Conservation (phyloP, 1,140 invertebrate species). For the Rhyzopertha dominica region DNA sequence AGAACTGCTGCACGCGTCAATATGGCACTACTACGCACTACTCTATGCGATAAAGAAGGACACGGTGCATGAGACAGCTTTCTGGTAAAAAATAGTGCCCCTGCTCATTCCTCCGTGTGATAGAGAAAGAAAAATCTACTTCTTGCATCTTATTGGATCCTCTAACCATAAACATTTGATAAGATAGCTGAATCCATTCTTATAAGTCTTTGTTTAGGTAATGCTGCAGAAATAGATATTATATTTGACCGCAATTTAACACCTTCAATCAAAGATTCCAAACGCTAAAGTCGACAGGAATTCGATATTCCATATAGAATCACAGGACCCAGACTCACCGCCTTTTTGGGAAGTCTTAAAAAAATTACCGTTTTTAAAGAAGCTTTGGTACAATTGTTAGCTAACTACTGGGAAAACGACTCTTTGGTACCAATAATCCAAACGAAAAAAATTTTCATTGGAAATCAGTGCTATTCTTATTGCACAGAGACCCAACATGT, state of each 20-base stretch:
- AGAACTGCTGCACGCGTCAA: too few relatives aligned
- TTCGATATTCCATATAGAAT: slow-evolving; percentile 36
- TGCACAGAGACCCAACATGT: slow-evolving; percentile 8
- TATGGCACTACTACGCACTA: too few relatives aligned
- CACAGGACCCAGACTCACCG: slow-evolving; percentile 31
- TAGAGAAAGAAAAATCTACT: too few relatives aligned
- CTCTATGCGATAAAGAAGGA: too few relatives aligned
- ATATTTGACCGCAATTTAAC: slow-evolving; percentile 40
- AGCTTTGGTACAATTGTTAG: slow-evolving; percentile 34
- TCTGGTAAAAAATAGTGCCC: too few relatives aligned
- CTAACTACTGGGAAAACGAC: slow-evolving; percentile 37
- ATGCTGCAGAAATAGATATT: slow-evolving; percentile 28
- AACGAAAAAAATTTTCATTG: slow-evolving; percentile 35
- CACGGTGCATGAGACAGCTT: too few relatives aligned
- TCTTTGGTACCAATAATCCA: slow-evolving; percentile 32
- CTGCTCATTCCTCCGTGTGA: too few relatives aligned
- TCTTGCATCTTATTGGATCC: too few relatives aligned
- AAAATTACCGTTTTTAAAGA: slow-evolving; percentile 41
- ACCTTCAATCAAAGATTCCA: slow-evolving; percentile 40
- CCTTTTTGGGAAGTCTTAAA: slow-evolving; percentile 36
- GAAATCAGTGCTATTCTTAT: slow-evolving; percentile 20
- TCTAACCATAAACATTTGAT: too few relatives aligned
- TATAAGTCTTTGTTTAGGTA: too few relatives aligned
- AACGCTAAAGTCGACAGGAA: slow-evolving; percentile 33
- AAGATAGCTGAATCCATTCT: too few relatives aligned